Evolutionary conservation across 2,113 vertebrate species (phyloP).

Genomic region (Solea solea): DNA sequence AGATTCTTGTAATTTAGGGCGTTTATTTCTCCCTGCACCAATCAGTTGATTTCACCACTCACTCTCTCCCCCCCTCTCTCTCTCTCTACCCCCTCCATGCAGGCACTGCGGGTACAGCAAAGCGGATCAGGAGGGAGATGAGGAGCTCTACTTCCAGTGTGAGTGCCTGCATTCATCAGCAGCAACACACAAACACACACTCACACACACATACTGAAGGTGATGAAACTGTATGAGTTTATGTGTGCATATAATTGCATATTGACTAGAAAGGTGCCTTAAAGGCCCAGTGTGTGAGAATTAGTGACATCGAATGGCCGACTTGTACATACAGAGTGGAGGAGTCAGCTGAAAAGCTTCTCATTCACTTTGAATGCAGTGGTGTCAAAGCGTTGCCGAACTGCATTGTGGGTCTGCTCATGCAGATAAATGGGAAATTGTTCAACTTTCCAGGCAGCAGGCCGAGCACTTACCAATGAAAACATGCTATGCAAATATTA

Average conservation of each 20-base stretch:
- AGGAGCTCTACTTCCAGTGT: constrained; percentile 99
- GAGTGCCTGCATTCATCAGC: constrained; percentile 85
- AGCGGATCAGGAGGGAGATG: constrained; percentile 98
- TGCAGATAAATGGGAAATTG: too few species aligned
- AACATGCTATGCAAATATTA: too few species aligned
- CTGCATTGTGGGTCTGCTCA: too few species aligned
- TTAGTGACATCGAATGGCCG: too few species aligned
- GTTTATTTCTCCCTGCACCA: constrained; percentile 49
- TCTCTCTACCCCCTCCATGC: constrained; percentile 13
- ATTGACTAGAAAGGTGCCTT: too few species aligned
- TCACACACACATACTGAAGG: constrained; percentile 6
- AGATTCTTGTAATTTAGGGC: constrained; percentile 55
- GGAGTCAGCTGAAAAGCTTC: too few species aligned
- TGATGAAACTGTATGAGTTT: not conserved
- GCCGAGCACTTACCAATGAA: too few species aligned
- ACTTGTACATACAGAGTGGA: not conserved
- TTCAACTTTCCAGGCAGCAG: too few species aligned
- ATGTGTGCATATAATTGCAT: constrained; percentile 1
- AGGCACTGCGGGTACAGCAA: constrained; percentile 99
- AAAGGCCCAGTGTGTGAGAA: too few species aligned
- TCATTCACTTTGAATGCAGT: too few species aligned
- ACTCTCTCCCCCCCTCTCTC: constrained; percentile 27
- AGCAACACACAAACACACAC: constrained; percentile 30
- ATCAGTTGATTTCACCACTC: constrained; percentile 60
- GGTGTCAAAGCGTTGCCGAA: too few species aligned